Evolutionary conservation across 2,888 invertebrate species (phyloP).

Genomic region (Strigamia transsilvanica): DNA sequence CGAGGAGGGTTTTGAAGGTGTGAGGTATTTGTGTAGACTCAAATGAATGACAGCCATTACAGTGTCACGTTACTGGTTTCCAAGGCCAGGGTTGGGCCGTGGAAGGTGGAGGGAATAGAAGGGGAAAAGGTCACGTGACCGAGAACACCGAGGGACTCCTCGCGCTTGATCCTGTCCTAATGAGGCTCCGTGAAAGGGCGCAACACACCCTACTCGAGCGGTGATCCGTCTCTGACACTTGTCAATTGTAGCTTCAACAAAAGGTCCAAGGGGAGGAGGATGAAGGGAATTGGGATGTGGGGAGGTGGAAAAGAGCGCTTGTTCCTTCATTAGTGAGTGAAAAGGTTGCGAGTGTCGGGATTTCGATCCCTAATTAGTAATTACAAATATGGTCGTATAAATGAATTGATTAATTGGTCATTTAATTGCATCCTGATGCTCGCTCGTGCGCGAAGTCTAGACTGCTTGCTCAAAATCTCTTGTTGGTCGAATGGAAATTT

Average conservation of each 20-base stretch:
- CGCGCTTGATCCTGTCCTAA: conserved; percentile 53
- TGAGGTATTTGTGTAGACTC: conserved; percentile 46
- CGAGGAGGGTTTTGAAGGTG: conserved; percentile 46
- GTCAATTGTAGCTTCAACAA: conserved; percentile 53
- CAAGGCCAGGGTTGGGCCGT: conserved; percentile 39
- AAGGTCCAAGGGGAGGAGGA: conserved; percentile 51
- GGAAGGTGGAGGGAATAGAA: conserved; percentile 5
- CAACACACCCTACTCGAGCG: conserved; percentile 22
- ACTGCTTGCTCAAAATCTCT: background rate
- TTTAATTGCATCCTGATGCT: conserved; percentile 11
- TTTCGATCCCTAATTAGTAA: conserved; percentile 19
- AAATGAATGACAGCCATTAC: conserved; percentile 53
- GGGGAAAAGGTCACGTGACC: conserved; percentile 52
- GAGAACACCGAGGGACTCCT: conserved; percentile 42
- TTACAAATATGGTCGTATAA: conserved; percentile 26
- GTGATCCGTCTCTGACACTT: conserved; percentile 53
- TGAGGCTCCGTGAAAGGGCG: conserved; percentile 51
- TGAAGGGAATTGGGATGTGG: conserved; percentile 36
- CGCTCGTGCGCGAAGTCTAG: background rate
- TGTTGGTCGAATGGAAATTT: too few species aligned
- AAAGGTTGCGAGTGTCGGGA: conserved; percentile 38
- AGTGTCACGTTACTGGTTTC: conserved; percentile 53
- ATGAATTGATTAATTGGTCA: conserved; percentile 43
- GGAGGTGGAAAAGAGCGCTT: background rate
- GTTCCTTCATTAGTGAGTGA: conserved; percentile 43